Percentiles rank a stretch among this genome's conserved stretches.
These are phyloP conservation scores for Corydoras maculifer DNA, from an alignment of 2,113 vertebrate species.

Conservation along the genomic window DNA sequence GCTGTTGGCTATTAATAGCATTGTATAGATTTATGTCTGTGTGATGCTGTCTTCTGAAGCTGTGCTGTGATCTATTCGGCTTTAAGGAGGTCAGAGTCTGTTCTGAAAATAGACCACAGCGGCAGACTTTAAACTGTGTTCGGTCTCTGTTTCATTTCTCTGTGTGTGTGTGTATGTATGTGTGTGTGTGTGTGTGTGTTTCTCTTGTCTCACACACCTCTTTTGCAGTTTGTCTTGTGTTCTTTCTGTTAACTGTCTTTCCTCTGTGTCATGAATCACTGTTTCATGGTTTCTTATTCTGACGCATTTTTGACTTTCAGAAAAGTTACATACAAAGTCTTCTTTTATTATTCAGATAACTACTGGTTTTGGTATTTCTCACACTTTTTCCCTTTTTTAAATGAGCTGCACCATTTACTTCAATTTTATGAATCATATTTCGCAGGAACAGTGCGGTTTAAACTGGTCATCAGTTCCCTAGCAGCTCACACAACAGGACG, in stretches of 20 bases:
- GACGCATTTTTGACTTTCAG: conserved; percentile 35
- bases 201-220: too few species aligned
- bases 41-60: conserved; percentile 49
- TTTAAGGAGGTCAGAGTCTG: conserved; percentile 57
- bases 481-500: too few species aligned
- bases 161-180: not conserved
- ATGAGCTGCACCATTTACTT: conserved; percentile 21
- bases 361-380: conserved; percentile 38
- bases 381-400: conserved; percentile 31
- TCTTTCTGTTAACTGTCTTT: not conserved
- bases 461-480: not conserved
- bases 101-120: conserved; percentile 53
- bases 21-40: conserved; percentile 40
- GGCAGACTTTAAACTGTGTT: conserved; percentile 29
- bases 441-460: conserved; percentile 22
- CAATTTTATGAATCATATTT: conserved; percentile 39
- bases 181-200: conserved; percentile 1
- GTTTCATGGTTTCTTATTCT: conserved; percentile 29
- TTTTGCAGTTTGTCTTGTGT: too few species aligned
- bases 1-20: conserved; percentile 60
- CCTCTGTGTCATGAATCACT: conserved; percentile 37
- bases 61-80: conserved; percentile 50
- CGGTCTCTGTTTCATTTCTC: conserved; percentile 3
- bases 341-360: conserved; percentile 27
- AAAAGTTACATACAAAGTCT: conserved; percentile 24